A percentile compares a stretch with the other conserved stretches of the same genome.
phyloP scores from a whole-genome alignment of 2,888 invertebrate species.

The Drosophila peninsularis region DNA sequence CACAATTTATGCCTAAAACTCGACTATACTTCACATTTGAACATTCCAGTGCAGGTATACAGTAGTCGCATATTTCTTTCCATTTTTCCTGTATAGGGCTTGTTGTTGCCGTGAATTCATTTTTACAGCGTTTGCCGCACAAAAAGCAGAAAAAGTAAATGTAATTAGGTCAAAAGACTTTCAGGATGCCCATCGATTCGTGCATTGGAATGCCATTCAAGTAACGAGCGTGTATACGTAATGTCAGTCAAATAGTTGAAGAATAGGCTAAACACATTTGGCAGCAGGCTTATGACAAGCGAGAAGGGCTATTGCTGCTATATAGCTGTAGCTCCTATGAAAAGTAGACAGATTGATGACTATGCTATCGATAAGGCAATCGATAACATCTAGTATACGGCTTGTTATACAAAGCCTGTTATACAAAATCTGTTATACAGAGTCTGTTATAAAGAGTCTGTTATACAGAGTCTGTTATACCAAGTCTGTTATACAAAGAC shows the following conservation, averaged over 20 bases:
- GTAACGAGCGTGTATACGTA: not conserved
- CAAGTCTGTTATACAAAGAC: too few species aligned
- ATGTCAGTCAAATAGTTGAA: not conserved
- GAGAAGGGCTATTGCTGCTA: too few species aligned
- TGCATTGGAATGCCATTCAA: not conserved
- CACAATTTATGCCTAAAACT: too few species aligned
- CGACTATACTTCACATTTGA: too few species aligned
- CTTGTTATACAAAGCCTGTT: too few species aligned
- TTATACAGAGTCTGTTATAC: too few species aligned
- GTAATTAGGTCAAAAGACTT: constrained; percentile 35
- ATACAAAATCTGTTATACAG: too few species aligned
- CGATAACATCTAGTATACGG: not conserved
- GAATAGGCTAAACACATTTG: not conserved
- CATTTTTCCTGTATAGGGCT: too few species aligned
- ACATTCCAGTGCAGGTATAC: too few species aligned
- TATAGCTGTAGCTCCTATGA: too few species aligned
- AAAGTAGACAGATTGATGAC: too few species aligned
- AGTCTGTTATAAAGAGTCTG: too few species aligned
- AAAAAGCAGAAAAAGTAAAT: constrained; percentile 36
- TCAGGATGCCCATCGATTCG: not conserved
- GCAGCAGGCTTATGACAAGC: not conserved
- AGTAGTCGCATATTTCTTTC: not conserved
- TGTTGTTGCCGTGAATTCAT: constrained; percentile 31
- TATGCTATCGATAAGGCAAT: not conserved
- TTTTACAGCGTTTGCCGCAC: constrained; percentile 13